Percentiles rank a stretch among this genome's conserved stretches.
Conservation (phyloP, 30 jellyfish, hydroid and myxozoan species). For the Turritopsis dohrnii region DNA sequence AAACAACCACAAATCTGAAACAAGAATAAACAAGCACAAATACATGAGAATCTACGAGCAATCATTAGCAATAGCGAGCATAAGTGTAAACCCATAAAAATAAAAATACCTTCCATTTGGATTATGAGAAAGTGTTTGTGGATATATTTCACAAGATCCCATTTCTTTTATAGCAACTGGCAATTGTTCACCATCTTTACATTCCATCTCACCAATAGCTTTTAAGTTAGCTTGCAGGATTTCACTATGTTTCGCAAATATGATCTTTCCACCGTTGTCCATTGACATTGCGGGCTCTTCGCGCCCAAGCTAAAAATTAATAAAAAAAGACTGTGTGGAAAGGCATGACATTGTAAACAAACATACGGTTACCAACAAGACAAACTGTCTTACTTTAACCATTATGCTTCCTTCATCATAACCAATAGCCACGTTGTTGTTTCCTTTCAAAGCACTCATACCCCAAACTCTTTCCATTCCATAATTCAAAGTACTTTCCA, state of each 20-base stretch:
- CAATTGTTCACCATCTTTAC: slow-evolving; percentile 89
- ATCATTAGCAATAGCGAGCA: no score
- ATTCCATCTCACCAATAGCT: slow-evolving; percentile 77
- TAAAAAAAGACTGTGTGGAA: background rate
- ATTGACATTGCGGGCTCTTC: slow-evolving; percentile 99
- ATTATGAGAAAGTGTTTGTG: slow-evolving; percentile 86
- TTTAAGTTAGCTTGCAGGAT: slow-evolving; percentile 92
- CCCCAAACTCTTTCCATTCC: slow-evolving; percentile 99
- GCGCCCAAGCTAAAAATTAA: slow-evolving; percentile 76
- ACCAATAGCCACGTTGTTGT: slow-evolving; percentile 89
- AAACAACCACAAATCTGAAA: slow-evolving; percentile 90
- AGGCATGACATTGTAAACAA: background rate
- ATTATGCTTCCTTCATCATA: slow-evolving; percentile 96
- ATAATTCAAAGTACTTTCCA: slow-evolving; percentile 90
- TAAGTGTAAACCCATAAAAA: no score
- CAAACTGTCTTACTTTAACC: slow-evolving; percentile 58
- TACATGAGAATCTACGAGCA: background rate
- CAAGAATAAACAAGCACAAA: slow-evolving; percentile 5
- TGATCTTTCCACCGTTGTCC: slow-evolving; percentile 95
- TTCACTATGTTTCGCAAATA: slow-evolving; percentile 91
- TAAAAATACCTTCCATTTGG: slow-evolving; percentile 96
- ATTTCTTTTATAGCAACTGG: slow-evolving; percentile 92
- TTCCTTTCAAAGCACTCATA: slow-evolving; percentile 87
- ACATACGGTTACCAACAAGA: background rate
- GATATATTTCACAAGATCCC: slow-evolving; percentile 99